Percentiles rank a stretch among this genome's conserved stretches.
These are phyloP conservation scores for Tetramorium alpestre DNA, from an alignment of 1,140 invertebrate genomes.

Conservation along the genomic window DNA sequence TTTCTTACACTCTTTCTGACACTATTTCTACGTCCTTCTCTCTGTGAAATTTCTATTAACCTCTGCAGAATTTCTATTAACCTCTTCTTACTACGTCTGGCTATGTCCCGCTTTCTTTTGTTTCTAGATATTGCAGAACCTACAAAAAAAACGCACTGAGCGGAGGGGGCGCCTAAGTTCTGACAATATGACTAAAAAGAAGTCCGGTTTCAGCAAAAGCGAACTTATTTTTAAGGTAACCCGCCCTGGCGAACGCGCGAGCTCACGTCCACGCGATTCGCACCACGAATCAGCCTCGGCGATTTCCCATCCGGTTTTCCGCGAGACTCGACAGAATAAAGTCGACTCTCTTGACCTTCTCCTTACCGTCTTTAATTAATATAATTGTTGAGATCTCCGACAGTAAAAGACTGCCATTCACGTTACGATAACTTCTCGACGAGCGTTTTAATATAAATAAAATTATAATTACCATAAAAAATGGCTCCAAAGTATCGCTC, in stretches of 20 bases:
- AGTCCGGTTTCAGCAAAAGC: slow-evolving; percentile 95
- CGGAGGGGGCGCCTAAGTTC: slow-evolving; percentile 96
- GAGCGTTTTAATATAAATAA: neutral
- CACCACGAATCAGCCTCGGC: slow-evolving; percentile 71
- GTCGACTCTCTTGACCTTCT: neutral
- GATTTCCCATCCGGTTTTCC: slow-evolving; percentile 67
- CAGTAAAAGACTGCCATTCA: neutral
- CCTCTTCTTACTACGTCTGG: slow-evolving; percentile 86
- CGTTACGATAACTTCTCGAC: neutral
- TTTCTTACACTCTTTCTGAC: slow-evolving; percentile 5
- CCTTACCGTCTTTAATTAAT: neutral
- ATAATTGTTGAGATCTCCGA: neutral
- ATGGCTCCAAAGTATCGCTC: neutral
- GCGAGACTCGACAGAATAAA: slow-evolving; percentile 76
- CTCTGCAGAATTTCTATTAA: slow-evolving; percentile 55
- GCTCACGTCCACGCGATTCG: slow-evolving; percentile 80
- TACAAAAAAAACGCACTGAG: slow-evolving; percentile 98
- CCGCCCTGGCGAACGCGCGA: slow-evolving; percentile 85
- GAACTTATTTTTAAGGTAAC: slow-evolving; percentile 99
- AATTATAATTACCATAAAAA: neutral
- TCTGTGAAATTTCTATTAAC: slow-evolving; percentile 77
- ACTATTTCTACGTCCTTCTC: slow-evolving; percentile 69
- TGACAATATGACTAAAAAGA: slow-evolving; percentile 95
- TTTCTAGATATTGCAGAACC: slow-evolving; percentile 98
- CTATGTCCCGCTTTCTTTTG: slow-evolving; percentile 90